phyloP scores from a whole-genome alignment of 2,797 vertebrate species.

The Poeciliopsis gracilis region DNA sequence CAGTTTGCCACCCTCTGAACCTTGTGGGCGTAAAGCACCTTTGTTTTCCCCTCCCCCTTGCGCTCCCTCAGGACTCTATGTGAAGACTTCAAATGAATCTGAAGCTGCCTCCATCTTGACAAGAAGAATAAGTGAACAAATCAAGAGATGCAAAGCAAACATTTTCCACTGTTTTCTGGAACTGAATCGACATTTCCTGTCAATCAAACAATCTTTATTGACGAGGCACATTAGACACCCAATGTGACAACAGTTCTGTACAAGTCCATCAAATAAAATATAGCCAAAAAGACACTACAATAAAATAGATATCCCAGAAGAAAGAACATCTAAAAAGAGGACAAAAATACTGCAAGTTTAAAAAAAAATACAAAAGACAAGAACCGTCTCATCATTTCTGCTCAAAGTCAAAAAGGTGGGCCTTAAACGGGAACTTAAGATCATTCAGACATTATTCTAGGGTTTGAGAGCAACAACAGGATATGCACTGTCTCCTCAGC shows the following conservation, averaged over 20 bases:
- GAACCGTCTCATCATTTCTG: neutral
- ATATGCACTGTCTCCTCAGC: neutral
- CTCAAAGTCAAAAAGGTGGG: neutral
- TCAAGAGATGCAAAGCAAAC: conserved; percentile 3
- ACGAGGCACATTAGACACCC: neutral
- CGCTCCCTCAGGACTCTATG: conserved; percentile 21
- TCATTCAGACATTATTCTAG: neutral
- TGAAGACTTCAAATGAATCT: conserved; percentile 39
- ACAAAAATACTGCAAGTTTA: neutral
- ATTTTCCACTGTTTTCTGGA: neutral
- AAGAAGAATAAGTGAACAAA: conserved; percentile 23
- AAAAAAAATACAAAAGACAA: neutral
- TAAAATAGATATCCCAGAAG: neutral
- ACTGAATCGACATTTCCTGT: conserved; percentile 5
- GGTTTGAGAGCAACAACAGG: neutral
- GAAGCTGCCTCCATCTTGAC: conserved; percentile 3
- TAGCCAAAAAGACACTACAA: neutral
- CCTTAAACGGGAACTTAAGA: neutral
- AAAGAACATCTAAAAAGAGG: neutral
- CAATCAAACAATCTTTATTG: neutral
- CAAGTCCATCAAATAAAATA: neutral
- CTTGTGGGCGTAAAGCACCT: conserved; percentile 53
- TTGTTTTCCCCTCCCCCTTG: conserved; percentile 12
- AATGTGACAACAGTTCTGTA: neutral
- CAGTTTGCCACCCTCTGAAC: conserved; percentile 48